Conservation (phyloP, 2,797 vertebrate genomes). For the Cyclopterus lumpus region DNA sequence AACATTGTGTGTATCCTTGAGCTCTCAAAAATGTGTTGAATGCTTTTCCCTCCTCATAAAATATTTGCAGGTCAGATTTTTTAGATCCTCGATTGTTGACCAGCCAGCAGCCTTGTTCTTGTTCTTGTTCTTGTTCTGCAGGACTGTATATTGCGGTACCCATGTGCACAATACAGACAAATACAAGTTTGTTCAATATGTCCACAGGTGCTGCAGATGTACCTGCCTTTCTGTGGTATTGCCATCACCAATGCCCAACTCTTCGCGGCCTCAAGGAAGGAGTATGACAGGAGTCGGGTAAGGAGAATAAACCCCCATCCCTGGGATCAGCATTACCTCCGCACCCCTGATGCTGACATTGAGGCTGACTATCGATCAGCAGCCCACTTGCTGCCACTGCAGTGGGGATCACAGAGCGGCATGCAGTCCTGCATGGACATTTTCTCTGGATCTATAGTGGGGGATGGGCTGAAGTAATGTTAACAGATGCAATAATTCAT, state of each 20-base stretch:
- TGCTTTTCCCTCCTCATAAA: neutral
- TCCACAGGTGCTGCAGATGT: conserved; percentile 98
- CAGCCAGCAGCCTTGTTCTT: neutral
- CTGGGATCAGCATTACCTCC: conserved; percentile 64
- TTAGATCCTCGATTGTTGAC: neutral
- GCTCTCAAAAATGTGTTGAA: neutral
- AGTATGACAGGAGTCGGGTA: conserved; percentile 98
- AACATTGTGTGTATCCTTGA: neutral
- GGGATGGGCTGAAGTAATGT: conserved; percentile 63
- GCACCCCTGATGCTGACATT: conserved; percentile 68
- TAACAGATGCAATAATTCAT: conserved; percentile 74
- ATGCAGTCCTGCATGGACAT: conserved; percentile 62
- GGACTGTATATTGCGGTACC: neutral
- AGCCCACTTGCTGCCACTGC: conserved; percentile 74
- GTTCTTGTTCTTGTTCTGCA: neutral
- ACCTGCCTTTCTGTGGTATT: conserved; percentile 98
- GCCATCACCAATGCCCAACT: conserved; percentile 98
- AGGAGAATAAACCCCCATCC: conserved; percentile 69
- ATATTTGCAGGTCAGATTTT: neutral
- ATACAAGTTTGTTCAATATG: conserved; percentile 27
- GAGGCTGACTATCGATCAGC: conserved; percentile 76
- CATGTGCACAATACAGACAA: too few relatives aligned
- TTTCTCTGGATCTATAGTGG: conserved; percentile 50
- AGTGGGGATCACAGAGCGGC: conserved; percentile 64
- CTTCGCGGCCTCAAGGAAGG: conserved; percentile 97